phyloP scores from a whole-genome alignment of 2,888 invertebrate species.

The Leucozona laternaria region DNA sequence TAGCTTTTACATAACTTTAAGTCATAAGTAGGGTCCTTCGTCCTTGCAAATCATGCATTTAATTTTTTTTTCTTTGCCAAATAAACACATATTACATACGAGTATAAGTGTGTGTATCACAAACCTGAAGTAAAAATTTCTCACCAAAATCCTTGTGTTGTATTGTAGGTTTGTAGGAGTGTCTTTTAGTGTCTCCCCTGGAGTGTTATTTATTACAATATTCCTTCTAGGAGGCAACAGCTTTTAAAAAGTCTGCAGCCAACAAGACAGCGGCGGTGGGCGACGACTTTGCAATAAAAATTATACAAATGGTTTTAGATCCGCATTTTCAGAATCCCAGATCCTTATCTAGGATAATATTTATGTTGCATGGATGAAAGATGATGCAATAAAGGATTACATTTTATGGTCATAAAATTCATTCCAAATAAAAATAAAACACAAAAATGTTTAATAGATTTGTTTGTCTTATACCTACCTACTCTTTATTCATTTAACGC shows the following conservation, averaged over 20 bases:
- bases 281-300: slow-evolving; percentile 5
- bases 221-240: slow-evolving; percentile 52
- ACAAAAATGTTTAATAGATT: slow-evolving; percentile 13
- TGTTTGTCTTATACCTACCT: slow-evolving; percentile 41
- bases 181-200: slow-evolving; percentile 23
- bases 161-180: neutral
- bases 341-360: slow-evolving; percentile 58
- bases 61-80: neutral
- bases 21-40: neutral
- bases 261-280: neutral
- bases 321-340: neutral
- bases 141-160: slow-evolving; percentile 5
- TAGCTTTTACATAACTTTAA: neutral
- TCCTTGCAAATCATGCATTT: neutral
- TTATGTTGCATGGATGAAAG: neutral
- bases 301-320: slow-evolving; percentile 14
- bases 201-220: slow-evolving; percentile 60
- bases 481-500: slow-evolving; percentile 60
- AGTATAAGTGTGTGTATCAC: neutral
- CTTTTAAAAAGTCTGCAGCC: slow-evolving; percentile 56
- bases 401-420: slow-evolving; percentile 66
- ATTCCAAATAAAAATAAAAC: slow-evolving; percentile 9
- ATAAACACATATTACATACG: neutral
- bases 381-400: slow-evolving; percentile 54
- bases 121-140: neutral